Conservation (phyloP, 2,797 vertebrate species). For the Momotus momota region DNA sequence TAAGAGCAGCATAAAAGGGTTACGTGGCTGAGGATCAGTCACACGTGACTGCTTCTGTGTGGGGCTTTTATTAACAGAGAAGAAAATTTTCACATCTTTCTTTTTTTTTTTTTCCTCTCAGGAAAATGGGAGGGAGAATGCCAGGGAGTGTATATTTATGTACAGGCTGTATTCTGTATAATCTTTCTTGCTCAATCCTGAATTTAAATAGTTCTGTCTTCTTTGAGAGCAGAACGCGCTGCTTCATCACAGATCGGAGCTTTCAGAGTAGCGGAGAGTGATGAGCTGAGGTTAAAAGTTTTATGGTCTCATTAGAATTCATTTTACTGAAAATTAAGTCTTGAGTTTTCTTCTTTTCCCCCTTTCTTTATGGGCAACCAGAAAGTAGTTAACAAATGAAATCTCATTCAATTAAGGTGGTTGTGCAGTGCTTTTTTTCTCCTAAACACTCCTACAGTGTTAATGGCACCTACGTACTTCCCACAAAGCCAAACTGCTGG, state of each 20-base stretch:
- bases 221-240: not conserved
- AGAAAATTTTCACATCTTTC: not conserved
- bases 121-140: not conserved
- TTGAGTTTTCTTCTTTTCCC: not conserved
- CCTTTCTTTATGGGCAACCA: not conserved
- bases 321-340: not conserved
- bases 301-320: not conserved
- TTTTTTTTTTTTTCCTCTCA: not conserved
- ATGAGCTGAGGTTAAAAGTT: not conserved
- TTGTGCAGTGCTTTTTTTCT: not conserved
- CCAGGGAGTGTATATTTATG: not conserved
- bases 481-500: conserved; percentile 10
- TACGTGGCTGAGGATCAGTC: not conserved
- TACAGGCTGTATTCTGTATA: not conserved
- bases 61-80: not conserved
- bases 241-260: not conserved
- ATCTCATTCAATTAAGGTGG: not conserved
- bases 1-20: not conserved
- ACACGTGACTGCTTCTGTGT: not conserved
- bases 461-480: not conserved
- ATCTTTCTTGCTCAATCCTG: not conserved
- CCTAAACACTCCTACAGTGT: not conserved
- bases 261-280: not conserved
- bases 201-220: not conserved
- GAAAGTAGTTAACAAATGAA: not conserved